Evolutionary conservation across 2,797 vertebrate species (phyloP).

Genomic region (Vireo griseus): DNA sequence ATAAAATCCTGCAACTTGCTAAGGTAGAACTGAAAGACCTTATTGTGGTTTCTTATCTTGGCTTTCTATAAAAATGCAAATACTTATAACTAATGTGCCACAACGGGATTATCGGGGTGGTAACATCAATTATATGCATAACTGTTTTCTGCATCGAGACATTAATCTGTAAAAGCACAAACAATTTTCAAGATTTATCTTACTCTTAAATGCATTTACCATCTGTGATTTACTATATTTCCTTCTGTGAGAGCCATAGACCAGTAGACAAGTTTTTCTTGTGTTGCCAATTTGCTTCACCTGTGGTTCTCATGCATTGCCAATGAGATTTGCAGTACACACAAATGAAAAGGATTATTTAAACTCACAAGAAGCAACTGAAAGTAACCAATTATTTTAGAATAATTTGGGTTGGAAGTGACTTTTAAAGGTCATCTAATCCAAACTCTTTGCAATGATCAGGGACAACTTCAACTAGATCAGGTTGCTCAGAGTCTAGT

Average conservation of each 20-base stretch:
- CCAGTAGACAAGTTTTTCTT: neutral
- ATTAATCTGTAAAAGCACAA: neutral
- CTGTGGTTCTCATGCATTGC: neutral
- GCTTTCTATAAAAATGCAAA: neutral
- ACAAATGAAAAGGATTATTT: neutral
- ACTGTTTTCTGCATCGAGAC: neutral
- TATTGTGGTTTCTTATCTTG: neutral
- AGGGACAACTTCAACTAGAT: neutral
- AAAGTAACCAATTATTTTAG: neutral
- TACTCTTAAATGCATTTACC: neutral
- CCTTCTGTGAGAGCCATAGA: neutral
- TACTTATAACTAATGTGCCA: neutral
- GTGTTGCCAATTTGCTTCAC: neutral
- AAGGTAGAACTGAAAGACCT: neutral
- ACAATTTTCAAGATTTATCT: neutral
- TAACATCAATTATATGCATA: neutral
- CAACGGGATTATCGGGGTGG: neutral
- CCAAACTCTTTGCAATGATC: neutral
- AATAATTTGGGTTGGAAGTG: neutral
- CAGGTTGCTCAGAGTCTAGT: neutral
- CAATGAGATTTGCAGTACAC: neutral
- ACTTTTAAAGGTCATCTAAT: neutral
- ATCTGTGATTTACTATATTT: neutral
- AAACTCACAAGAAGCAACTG: neutral
- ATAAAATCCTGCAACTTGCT: neutral